Evolutionary conservation across 2,797 vertebrate species (phyloP).

Genomic region (Lithobates pipiens): DNA sequence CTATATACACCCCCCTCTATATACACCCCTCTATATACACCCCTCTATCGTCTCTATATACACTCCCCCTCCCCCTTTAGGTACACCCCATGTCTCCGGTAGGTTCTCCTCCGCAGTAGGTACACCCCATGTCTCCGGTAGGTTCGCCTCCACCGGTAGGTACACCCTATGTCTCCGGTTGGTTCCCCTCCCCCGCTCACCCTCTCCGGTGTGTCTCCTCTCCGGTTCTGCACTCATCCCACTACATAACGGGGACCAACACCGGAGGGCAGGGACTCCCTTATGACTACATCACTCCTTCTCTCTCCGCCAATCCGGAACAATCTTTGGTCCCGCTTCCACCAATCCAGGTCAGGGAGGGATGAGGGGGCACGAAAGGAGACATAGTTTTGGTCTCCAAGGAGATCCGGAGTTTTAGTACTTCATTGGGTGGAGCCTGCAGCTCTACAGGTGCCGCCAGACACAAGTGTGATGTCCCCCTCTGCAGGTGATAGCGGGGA

Average conservation of each 20-base stretch:
- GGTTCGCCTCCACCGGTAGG: no score
- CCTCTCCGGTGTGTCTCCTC: not conserved
- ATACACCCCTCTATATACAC: no score
- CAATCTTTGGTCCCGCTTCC: fast-evolving
- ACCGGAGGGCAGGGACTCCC: conserved; percentile 10
- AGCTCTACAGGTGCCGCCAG: not conserved
- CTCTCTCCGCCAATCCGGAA: not conserved
- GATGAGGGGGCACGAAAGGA: not conserved
- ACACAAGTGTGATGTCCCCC: conserved; percentile 5
- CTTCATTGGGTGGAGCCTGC: no score
- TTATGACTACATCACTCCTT: not conserved
- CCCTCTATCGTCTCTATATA: no score
- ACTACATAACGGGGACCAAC: conserved; percentile 1
- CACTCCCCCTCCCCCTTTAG: no score
- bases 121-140: no score
- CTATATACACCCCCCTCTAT: no score
- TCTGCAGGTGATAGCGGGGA: not conserved
- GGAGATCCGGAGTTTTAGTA: conserved; percentile 11
- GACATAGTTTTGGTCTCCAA: conserved; percentile 31
- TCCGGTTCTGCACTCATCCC: not conserved
- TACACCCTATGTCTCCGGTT: not conserved
- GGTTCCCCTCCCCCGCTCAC: not conserved
- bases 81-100: no score
- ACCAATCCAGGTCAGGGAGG: conserved; percentile 8
- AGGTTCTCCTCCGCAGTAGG: no score